Base-by-base conservation (phyloP, 2,888 invertebrate genomes). In the Oscheius sp. region DNA sequence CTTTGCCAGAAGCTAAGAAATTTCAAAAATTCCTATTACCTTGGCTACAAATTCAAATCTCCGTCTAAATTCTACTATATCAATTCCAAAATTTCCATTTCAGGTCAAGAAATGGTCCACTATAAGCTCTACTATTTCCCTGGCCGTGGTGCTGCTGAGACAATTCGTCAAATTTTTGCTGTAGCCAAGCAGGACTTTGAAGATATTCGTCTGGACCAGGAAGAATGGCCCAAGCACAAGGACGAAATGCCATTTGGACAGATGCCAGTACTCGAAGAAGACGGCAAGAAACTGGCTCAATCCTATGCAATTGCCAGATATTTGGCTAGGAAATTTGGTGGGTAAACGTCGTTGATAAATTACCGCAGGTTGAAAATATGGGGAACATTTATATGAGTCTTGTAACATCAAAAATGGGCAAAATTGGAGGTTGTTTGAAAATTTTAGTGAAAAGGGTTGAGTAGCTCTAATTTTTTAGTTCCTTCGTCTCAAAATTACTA, bases 181-280 rank as follows among this genome's bases (percentile, higher is more conserved):
- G 72, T 73, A 16, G 77, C 80, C 49, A 80, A 74, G 25, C 69
- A 73, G 64, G 75, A 77, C 16, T 84, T 77, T 63, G 83, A 82
- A 59, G 84, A 84, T 49, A 71, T 77, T 21, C 70, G 81, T 21
- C 73, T 82, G n/a, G 35, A 72, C 29, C 35, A 61, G 53, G 79
- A 78, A 18, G 75, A 80, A 9, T 84, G 82, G 82, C 76, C 78
- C 5, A 72, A 77, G 41, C 61, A 74, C 58, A 84, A 84, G 59
- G 69, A 63, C 77, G 79, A 66, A 18, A 76, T 74, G 13, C 83
- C 83, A 21, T 83, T 83, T 61, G 83, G 84, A 18, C 76, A 78
- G 52, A 72, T 85, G 68, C 85, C 84, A 9, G 74, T 81, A 13
- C 75, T 84, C 13, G 74, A 73, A 9, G 76, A 78, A 13, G 80